These are phyloP conservation scores for Pterocles gutturalis DNA, from an alignment of 2,113 vertebrate genomes.

Conservation along the genomic window DNA sequence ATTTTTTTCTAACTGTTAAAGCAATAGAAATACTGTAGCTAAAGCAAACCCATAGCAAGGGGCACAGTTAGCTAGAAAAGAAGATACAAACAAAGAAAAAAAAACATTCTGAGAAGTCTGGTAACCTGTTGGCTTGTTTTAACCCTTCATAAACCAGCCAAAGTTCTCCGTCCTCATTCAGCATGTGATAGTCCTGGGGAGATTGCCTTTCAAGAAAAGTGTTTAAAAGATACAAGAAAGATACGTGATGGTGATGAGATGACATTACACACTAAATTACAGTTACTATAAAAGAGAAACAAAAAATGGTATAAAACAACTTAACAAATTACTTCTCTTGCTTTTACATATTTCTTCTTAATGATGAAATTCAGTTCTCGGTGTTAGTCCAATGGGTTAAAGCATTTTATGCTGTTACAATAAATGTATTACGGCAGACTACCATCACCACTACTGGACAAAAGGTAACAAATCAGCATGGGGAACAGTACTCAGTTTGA, in stretches of 20 bases:
- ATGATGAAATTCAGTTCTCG: not conserved
- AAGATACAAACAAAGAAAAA: constrained; percentile 63
- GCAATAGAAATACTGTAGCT: constrained; percentile 45
- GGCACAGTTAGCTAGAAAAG: constrained; percentile 69
- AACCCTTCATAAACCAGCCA: constrained; percentile 99
- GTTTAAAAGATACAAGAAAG: constrained; percentile 81
- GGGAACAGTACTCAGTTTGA: not conserved
- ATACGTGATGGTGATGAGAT: constrained; percentile 66
- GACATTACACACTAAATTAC: constrained; percentile 29
- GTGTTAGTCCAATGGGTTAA: not conserved
- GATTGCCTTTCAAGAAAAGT: constrained; percentile 87
- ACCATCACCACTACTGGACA: not conserved
- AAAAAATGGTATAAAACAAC: not conserved
- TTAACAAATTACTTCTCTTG: not conserved
- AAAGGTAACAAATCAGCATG: not conserved
- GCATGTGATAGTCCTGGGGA: constrained; percentile 89
- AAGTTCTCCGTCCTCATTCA: constrained; percentile 99
- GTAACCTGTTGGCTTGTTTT: constrained; percentile 99
- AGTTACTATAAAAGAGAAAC: not conserved
- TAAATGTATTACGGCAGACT: not conserved
- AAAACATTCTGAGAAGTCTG: constrained; percentile 71
- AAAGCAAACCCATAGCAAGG: constrained; percentile 66
- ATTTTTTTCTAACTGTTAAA: not conserved
- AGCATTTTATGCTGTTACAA: not conserved
- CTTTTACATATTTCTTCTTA: not conserved